These are phyloP conservation scores for Sycophila texana DNA, from an alignment of 2,888 invertebrate genomes.

Conservation along the genomic window DNA sequence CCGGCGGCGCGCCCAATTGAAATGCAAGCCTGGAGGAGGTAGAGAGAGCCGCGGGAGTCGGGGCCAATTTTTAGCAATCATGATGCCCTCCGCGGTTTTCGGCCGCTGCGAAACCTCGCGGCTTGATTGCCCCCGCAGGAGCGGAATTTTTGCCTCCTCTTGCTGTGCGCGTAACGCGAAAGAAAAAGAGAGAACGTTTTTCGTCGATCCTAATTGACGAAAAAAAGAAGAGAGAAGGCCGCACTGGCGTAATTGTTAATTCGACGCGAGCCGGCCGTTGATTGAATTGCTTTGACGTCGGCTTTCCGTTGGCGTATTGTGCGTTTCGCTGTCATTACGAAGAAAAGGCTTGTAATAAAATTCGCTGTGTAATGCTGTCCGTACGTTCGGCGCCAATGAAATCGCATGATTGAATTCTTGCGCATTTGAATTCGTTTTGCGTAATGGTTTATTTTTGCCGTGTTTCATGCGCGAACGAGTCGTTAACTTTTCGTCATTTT, in stretches of 20 bases:
- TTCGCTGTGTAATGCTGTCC: slow-evolving; percentile 7
- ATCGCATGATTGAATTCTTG: too few species aligned
- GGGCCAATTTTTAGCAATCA: slow-evolving; percentile 43
- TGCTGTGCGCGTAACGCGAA: neutral
- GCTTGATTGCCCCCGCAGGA: slow-evolving; percentile 34
- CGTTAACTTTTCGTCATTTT: neutral
- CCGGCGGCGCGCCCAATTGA: slow-evolving; percentile 27
- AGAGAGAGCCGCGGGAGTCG: neutral
- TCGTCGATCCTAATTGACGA: slow-evolving; percentile 33
- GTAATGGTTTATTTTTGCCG: too few species aligned
- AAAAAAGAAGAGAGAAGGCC: neutral
- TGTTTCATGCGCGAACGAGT: too few species aligned
- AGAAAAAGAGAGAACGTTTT: too few species aligned
- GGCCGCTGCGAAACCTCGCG: slow-evolving; percentile 6
- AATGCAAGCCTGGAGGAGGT: slow-evolving; percentile 18
- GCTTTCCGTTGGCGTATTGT: neutral
- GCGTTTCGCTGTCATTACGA: neutral
- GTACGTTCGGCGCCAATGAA: neutral
- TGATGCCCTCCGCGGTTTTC: slow-evolving; percentile 14
- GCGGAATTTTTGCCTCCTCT: neutral
- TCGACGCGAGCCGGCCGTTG: neutral
- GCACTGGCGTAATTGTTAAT: slow-evolving; percentile 26
- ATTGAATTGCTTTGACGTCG: neutral
- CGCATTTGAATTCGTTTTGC: neutral
- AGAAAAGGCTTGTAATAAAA: slow-evolving; percentile 1